Percentiles rank a stretch among this genome's conserved stretches.
phyloP scores from a whole-genome alignment of 2,888 invertebrate species.

The Allophyes oxyacanthae region DNA sequence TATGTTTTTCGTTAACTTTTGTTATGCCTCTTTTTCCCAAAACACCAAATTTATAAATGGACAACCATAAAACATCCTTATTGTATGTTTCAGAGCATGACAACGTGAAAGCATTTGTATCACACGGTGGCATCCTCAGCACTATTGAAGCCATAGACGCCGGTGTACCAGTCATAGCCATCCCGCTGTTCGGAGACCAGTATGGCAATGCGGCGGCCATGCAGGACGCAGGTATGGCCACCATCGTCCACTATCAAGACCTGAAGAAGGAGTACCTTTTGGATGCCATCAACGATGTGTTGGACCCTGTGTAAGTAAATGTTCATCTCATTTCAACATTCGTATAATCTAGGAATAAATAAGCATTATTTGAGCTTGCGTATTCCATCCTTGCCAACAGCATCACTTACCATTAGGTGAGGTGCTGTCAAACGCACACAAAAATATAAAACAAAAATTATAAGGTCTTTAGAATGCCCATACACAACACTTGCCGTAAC shows the following conservation, averaged over 20 bases:
- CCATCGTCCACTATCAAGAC: constrained; percentile 88
- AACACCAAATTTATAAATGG: neutral
- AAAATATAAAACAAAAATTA: too few relatives aligned
- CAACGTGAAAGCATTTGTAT: constrained; percentile 91
- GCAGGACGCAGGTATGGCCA: constrained; percentile 89
- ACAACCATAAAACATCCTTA: neutral
- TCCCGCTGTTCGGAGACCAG: constrained; percentile 93
- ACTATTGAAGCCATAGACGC: constrained; percentile 91
- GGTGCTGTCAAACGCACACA: too few relatives aligned
- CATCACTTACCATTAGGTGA: too few relatives aligned
- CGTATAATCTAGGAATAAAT: too few relatives aligned
- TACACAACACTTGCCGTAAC: too few relatives aligned
- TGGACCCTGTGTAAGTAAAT: constrained; percentile 87
- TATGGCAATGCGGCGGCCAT: constrained; percentile 91
- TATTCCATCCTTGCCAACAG: too few relatives aligned
- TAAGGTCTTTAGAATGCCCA: too few relatives aligned
- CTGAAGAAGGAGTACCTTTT: constrained; percentile 88
- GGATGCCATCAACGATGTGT: constrained; percentile 88
- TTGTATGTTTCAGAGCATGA: constrained; percentile 89
- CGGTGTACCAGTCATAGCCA: constrained; percentile 91
- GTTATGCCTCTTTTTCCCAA: too few relatives aligned
- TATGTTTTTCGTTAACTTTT: too few relatives aligned
- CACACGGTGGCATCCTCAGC: constrained; percentile 92
- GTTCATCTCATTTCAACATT: neutral
- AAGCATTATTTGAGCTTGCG: too few relatives aligned